phyloP scores from a whole-genome alignment of 2,113 vertebrate genomes.

The Apistogramma diplotaenia region DNA sequence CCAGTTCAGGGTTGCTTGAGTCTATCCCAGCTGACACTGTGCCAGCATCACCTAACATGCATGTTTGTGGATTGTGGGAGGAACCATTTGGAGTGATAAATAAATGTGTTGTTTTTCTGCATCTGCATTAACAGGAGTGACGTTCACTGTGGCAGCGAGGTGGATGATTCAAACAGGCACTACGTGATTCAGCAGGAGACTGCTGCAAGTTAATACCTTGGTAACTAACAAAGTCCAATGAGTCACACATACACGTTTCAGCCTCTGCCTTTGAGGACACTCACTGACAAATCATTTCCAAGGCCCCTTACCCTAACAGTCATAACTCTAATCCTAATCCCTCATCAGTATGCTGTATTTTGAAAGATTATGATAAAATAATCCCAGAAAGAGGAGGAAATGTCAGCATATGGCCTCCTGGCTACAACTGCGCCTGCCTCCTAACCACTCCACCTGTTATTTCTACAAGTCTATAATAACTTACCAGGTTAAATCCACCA shows the following conservation, averaged over 20 bases:
- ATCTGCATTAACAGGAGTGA: conserved; percentile 77
- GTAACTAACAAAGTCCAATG: conserved; percentile 24
- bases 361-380: neutral
- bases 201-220: conserved; percentile 85
- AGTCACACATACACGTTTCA: neutral
- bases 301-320: neutral
- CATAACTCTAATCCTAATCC: neutral
- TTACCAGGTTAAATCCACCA: too few relatives aligned
- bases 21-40: neutral
- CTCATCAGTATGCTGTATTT: neutral
- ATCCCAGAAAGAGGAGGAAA: neutral
- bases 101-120: neutral
- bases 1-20: neutral
- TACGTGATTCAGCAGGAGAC: conserved; percentile 87
- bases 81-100: neutral
- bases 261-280: neutral
- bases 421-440: neutral
- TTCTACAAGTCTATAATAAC: too few relatives aligned
- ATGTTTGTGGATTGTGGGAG: neutral
- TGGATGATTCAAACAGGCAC: conserved; percentile 84
- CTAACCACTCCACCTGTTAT: neutral
- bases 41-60: neutral
- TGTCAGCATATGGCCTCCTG: neutral
- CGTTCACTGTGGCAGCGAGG: conserved; percentile 83
- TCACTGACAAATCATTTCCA: neutral